These are phyloP conservation scores for Tanypteryx hageni DNA, from an alignment of 2,888 invertebrate genomes.

Conservation along the genomic window DNA sequence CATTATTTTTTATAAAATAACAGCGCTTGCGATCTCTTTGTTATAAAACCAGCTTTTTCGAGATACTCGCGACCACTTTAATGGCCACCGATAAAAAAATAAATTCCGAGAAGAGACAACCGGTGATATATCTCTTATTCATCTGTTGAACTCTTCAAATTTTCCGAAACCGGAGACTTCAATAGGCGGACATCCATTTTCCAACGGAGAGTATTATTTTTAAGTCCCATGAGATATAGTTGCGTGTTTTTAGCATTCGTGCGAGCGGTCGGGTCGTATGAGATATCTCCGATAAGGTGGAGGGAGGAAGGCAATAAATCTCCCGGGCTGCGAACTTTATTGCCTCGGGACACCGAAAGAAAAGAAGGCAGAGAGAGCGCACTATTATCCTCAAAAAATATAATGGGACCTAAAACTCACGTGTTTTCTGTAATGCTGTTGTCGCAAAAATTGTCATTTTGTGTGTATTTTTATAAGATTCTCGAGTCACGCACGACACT, in stretches of 20 bases:
- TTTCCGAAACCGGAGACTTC: conserved; percentile 55
- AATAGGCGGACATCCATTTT: conserved; percentile 50
- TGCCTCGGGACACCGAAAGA: conserved; percentile 33
- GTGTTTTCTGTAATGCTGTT: conserved; percentile 18
- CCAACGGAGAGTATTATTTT: conserved; percentile 20
- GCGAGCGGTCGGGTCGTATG: conserved; percentile 53
- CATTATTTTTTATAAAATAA: too few relatives aligned
- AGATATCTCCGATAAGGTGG: conserved; percentile 59
- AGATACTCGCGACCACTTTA: not conserved
- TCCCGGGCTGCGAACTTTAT: conserved; percentile 48
- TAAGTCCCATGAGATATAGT: conserved; percentile 48
- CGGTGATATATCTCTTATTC: conserved; percentile 19
- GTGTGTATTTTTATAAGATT: not conserved
- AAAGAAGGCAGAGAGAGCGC: conserved; percentile 35
- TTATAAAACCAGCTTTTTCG: too few relatives aligned
- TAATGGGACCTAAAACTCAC: conserved; percentile 15
- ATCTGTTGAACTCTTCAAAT: conserved; percentile 56
- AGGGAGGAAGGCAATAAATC: conserved; percentile 51
- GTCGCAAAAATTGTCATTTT: not conserved
- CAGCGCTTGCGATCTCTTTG: too few relatives aligned
- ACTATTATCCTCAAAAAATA: conserved; percentile 44
- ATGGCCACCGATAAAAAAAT: not conserved
- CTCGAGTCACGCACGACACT: too few relatives aligned
- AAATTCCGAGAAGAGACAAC: not conserved
- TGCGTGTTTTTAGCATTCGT: conserved; percentile 63